These are phyloP conservation scores for Astreopora myriophthalma DNA, from an alignment of 64 coral and sea anemone species.

Conservation along the genomic window DNA sequence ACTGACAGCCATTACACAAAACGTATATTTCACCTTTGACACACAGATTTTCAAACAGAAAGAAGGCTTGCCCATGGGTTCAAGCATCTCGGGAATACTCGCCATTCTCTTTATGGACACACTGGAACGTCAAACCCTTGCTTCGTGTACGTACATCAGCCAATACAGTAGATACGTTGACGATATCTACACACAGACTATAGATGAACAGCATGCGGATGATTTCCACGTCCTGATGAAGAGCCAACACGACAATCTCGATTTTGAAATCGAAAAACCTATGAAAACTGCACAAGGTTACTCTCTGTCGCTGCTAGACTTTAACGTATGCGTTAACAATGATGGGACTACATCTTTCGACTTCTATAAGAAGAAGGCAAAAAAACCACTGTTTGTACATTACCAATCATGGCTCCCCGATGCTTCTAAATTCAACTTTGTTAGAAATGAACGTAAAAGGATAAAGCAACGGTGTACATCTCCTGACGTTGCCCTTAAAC, in stretches of 20 bases:
- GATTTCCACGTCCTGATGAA: conserved; percentile 37
- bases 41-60: background rate
- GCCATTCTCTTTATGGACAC: conserved; percentile 14
- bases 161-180: conserved; percentile 30
- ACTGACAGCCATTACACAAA: background rate
- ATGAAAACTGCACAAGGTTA: background rate
- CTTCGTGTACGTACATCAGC: background rate
- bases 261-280: conserved; percentile 63
- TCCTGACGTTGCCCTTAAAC: too few species aligned
- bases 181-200: conserved; percentile 32
- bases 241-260: background rate
- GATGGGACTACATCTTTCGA: background rate
- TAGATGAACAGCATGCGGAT: background rate
- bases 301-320: conserved; percentile 38
- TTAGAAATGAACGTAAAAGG: too few species aligned
- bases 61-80: background rate
- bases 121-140: background rate
- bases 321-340: background rate
- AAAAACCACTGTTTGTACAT: conserved; percentile 47
- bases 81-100: background rate
- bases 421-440: too few species aligned
- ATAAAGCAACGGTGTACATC: too few species aligned
- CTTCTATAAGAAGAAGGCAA: conserved; percentile 2
- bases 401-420: background rate
- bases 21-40: background rate